Base-by-base conservation (phyloP, 92 coral and sea anemone genomes). In the Pocillopora grandis region DNA sequence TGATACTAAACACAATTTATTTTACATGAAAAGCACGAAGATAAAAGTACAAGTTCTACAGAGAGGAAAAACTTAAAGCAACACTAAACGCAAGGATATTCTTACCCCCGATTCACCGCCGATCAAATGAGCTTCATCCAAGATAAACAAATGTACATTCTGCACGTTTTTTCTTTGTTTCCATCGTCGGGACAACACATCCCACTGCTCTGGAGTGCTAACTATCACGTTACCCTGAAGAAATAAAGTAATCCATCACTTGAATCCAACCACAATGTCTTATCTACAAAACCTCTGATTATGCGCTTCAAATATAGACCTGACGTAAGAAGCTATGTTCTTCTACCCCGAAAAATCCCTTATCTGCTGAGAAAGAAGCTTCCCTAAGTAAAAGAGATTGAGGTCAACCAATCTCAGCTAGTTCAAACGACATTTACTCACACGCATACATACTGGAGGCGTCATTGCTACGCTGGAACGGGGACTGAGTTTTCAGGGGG, bases 161-260 rank as follows among this genome's bases (percentile, higher is more conserved):
- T 96, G 99, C 4, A 94, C 99, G 66, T 96, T 96, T 80, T 96
- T 96, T 35, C 99, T 80, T 84, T 96, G 99, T 77, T 96, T 96
- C 99, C 99, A 96, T 59, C 99, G 82, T 36, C 99, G 90, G 48
- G 99, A 96, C 23, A 96, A 79, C 77, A 96, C 98, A 72, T 96
- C 99, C 99, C 99, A 96, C 70, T 96, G 95, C 67, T 96, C 99
- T 10, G 99, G 99, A 7, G 99, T 96, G 66, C 98, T 93, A 35
- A 96, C 88, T n/a, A 96, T 94, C 27, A 96, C 90, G 80, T 96
- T 93, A 18, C 99, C 99, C 99, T 96, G 71, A 1, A 62, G 31
- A 37, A 33, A 11, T 74, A 31, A 48, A 18, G 62, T 18, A 11
- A 15, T 12, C 70, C 17, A 23, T 21, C 11, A 21, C 35, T 1